Evolutionary conservation across 2,797 vertebrate species (phyloP).

Genomic region (Podarcis lilfordi): DNA sequence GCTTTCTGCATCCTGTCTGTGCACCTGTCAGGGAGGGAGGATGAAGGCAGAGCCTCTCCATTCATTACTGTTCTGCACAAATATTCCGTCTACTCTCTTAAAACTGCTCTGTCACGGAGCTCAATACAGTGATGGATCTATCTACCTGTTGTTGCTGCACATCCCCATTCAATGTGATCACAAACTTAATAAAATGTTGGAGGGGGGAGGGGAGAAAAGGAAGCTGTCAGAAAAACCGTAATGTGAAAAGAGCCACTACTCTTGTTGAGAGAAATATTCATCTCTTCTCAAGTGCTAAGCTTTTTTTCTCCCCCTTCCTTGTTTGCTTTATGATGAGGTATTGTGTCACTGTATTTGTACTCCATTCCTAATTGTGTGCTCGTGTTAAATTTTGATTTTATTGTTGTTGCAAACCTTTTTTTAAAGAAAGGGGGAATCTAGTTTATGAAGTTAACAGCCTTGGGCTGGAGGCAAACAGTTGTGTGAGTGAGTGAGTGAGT

Average conservation of each 20-base stretch:
- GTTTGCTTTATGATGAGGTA: not conserved
- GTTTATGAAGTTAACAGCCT: not conserved
- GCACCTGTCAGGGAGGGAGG: not conserved
- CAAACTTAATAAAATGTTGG: not conserved
- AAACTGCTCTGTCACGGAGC: not conserved
- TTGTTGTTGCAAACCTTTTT: constrained; percentile 2
- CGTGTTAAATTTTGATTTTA: constrained; percentile 3
- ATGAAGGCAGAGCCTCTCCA: not conserved
- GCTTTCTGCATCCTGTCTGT: not conserved
- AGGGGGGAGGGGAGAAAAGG: not conserved
- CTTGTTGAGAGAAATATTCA: constrained; percentile 45
- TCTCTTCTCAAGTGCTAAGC: constrained; percentile 47
- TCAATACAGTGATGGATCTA: not conserved
- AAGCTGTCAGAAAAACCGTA: constrained; percentile 8
- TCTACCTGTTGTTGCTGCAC: constrained; percentile 22
- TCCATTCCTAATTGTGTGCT: not conserved
- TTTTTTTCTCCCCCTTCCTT: constrained; percentile 15
- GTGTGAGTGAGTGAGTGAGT: not conserved
- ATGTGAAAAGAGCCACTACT: constrained; percentile 57
- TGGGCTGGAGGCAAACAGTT: not conserved
- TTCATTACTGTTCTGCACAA: constrained; percentile 13
- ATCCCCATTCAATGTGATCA: constrained; percentile 23
- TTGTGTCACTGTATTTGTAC: constrained; percentile 2
- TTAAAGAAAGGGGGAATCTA: too few species aligned
- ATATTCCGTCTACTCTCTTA: not conserved